A percentile compares a stretch with the other conserved stretches of the same genome.
Conservation (phyloP, 2,888 invertebrate genomes). For the Euspilapteryx auroguttella region DNA sequence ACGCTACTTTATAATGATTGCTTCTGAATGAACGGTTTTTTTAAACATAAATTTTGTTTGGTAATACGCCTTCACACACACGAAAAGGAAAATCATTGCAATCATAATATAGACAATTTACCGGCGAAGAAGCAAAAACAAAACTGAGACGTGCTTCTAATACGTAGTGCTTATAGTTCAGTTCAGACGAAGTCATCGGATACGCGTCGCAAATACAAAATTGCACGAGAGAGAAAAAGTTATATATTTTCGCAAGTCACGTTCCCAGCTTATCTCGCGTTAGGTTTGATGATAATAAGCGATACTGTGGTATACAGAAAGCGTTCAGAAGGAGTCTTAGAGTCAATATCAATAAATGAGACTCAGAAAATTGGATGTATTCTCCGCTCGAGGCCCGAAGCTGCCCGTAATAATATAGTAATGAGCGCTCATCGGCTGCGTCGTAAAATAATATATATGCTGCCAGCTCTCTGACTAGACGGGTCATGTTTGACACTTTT, state of each 20-base stretch:
- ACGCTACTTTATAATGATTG: no score
- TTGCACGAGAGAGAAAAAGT: constrained; percentile 24
- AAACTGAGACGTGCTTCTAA: no score
- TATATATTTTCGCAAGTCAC: constrained; percentile 54
- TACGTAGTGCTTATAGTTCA: no score
- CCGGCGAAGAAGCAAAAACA: no score
- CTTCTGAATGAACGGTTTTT: no score
- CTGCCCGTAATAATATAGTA: constrained; percentile 54
- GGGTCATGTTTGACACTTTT: no score
- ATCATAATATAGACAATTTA: no score
- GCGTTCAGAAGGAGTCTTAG: constrained; percentile 41
- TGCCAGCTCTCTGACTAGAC: constrained; percentile 44
- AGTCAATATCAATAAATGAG: constrained; percentile 61
- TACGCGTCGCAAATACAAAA: constrained; percentile 21
- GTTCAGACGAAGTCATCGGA: not conserved
- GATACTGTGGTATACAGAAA: constrained; percentile 25
- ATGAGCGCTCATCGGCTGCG: constrained; percentile 34
- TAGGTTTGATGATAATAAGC: constrained; percentile 57
- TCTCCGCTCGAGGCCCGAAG: constrained; percentile 25
- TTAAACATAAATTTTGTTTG: no score
- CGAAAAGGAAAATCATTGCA: no score
- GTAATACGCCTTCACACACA: no score
- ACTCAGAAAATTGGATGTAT: constrained; percentile 60
- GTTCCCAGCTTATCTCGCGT: constrained; percentile 50
- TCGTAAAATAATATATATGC: constrained; percentile 51